Evolutionary conservation across 2,113 vertebrate species (phyloP).

Genomic region (Rhombomys opimus): DNA sequence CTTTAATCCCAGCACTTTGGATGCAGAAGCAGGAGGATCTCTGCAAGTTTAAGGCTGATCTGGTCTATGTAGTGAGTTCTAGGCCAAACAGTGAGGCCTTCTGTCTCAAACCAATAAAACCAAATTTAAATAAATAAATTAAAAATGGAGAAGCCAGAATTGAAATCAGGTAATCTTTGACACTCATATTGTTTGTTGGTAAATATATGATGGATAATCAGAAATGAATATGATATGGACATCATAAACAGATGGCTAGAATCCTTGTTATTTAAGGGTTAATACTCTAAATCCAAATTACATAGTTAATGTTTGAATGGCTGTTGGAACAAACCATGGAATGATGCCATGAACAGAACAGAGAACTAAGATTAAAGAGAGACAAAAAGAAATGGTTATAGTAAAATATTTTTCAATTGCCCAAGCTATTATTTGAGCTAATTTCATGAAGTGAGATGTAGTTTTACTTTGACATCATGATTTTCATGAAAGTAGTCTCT

Average conservation of each 20-base stretch:
- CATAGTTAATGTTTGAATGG: not conserved
- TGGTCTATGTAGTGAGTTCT: not conserved
- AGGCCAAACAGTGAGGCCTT: not conserved
- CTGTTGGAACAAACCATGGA: constrained; percentile 42
- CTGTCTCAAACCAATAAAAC: not conserved
- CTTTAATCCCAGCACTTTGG: not conserved
- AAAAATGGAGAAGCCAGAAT: not conserved
- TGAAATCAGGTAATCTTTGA: not conserved
- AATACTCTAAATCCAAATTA: constrained; percentile 41
- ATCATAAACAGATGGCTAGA: constrained; percentile 3
- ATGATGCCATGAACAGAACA: constrained; percentile 24
- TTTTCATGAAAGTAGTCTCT: constrained; percentile 44
- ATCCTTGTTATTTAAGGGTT: constrained; percentile 28
- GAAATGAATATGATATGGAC: not conserved
- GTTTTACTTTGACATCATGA: constrained; percentile 39
- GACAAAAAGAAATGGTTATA: constrained; percentile 29
- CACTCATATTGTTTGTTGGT: not conserved
- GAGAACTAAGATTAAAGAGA: not conserved
- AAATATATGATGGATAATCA: not conserved
- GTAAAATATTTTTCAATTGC: constrained; percentile 7
- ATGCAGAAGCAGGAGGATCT: not conserved
- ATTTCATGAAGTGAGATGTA: constrained; percentile 38
- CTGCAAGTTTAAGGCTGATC: not conserved
- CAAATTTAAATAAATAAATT: not conserved
- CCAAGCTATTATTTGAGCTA: constrained; percentile 5